Percentiles rank a stretch among this genome's conserved stretches.
phyloP scores from a whole-genome alignment of 1,140 invertebrate genomes.

The Eubasilissa regina region DNA sequence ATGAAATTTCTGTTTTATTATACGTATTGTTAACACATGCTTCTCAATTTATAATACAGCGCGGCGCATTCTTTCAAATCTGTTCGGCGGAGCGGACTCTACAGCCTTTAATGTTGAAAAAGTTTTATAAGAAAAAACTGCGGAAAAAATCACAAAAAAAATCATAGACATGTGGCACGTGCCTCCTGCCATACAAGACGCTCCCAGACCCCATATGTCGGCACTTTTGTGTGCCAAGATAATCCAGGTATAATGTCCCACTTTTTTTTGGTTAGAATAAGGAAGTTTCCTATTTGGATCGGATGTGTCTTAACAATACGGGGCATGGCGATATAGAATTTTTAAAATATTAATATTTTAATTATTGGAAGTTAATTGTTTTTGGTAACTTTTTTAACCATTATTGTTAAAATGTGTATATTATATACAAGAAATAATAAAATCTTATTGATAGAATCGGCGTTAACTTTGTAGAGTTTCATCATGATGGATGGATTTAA shows the following conservation, averaged over 20 bases:
- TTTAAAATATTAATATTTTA: background rate
- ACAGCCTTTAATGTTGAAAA: constrained; percentile 1
- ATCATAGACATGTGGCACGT: constrained; percentile 58
- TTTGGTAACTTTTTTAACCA: no score
- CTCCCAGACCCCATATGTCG: constrained; percentile 12
- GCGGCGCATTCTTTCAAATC: constrained; percentile 46
- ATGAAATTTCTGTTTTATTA: no score
- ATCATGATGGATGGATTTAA: no score
- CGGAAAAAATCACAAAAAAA: constrained; percentile 47
- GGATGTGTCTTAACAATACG: constrained; percentile 7
- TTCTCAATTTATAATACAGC: background rate
- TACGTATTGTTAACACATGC: no score
- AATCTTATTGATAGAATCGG: no score
- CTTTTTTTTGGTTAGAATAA: constrained; percentile 26
- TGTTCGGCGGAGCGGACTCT: constrained; percentile 43
- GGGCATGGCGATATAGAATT: background rate
- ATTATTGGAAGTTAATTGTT: no score
- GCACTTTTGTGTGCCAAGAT: background rate
- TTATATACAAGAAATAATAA: no score
- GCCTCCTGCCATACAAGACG: constrained; percentile 45
- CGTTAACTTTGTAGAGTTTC: no score
- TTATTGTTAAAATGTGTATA: no score
- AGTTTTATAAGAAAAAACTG: constrained; percentile 17
- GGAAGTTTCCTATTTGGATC: constrained; percentile 17
- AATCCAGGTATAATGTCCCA: constrained; percentile 29